Percentiles rank a stretch among this genome's conserved stretches.
Evolutionary conservation across 2,797 vertebrate species (phyloP).

Genomic region (Paramormyrops hopkinsi): DNA sequence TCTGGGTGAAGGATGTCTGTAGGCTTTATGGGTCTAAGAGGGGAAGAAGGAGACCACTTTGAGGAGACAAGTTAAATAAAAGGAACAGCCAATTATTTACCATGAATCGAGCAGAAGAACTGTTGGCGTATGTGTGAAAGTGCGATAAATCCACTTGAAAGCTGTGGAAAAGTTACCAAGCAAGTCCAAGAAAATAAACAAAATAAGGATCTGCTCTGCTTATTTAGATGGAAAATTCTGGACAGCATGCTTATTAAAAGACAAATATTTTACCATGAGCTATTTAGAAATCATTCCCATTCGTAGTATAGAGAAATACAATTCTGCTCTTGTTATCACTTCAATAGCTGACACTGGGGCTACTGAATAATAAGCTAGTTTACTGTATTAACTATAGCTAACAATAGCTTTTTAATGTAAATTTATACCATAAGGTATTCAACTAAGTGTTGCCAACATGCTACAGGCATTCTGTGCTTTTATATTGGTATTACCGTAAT

Average conservation of each 20-base stretch:
- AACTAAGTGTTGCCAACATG: not conserved
- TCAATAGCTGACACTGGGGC: not conserved
- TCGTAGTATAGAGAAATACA: not conserved
- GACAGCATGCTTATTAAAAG: not conserved
- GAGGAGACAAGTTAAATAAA: not conserved
- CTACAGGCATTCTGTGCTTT: not conserved
- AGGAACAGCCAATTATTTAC: not conserved
- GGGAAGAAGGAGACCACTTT: not conserved
- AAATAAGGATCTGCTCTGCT: not conserved
- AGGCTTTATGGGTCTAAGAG: constrained; percentile 77
- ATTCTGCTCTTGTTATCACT: not conserved
- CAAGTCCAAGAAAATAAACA: not conserved
- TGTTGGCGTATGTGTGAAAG: constrained; percentile 1
- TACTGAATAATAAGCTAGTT: not conserved
- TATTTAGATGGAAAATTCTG: not conserved
- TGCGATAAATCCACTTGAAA: not conserved
- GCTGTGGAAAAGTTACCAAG: not conserved
- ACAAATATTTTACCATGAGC: not conserved
- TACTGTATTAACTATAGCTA: not conserved
- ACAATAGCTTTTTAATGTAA: not conserved
- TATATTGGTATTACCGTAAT: not conserved
- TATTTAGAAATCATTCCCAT: not conserved
- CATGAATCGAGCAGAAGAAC: not conserved
- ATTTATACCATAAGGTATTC: not conserved
- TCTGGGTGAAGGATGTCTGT: constrained; percentile 83